A percentile compares a stretch with the other conserved stretches of the same genome.
phyloP scores from a whole-genome alignment of 2,113 vertebrate genomes.

The Collichthys lucidus region DNA sequence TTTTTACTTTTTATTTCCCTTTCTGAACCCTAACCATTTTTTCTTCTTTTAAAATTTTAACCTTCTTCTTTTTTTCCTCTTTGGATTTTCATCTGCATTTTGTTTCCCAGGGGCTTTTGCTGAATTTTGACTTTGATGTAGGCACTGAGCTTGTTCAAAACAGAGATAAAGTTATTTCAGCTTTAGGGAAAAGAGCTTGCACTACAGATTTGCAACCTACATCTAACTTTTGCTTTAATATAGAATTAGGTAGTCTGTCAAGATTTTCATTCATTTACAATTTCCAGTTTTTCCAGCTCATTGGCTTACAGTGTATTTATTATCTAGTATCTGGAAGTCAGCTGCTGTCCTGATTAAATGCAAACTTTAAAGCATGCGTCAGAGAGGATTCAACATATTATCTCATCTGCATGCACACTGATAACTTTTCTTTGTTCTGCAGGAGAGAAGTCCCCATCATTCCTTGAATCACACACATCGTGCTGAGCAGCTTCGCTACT shows the following conservation, averaged over 20 bases:
- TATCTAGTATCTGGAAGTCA: too few relatives aligned
- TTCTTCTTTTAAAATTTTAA: background rate
- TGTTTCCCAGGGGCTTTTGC: background rate
- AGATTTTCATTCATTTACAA: too few relatives aligned
- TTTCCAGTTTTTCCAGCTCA: too few relatives aligned
- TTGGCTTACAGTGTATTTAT: too few relatives aligned
- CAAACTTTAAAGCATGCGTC: background rate
- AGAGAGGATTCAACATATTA: background rate
- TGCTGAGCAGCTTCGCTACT: constrained; percentile 94
- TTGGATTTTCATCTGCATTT: too few relatives aligned
- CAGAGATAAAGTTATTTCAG: background rate
- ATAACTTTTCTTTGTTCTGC: background rate
- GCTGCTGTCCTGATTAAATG: background rate
- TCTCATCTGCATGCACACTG: background rate
- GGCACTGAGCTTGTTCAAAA: background rate
- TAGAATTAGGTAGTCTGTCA: too few relatives aligned
- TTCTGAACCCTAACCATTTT: background rate
- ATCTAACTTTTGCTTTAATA: too few relatives aligned
- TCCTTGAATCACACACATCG: constrained; percentile 95
- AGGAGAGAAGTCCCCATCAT: constrained; percentile 93
- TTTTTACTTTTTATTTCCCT: background rate
- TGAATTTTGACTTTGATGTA: background rate
- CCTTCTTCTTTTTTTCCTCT: background rate
- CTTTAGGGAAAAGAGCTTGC: background rate
- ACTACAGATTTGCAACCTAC: too few relatives aligned